A percentile compares a stretch with the other conserved stretches of the same genome.
phyloP scores from a whole-genome alignment of 30 jellyfish, hydroid and myxozoan genomes.

The Turritopsis rubra region DNA sequence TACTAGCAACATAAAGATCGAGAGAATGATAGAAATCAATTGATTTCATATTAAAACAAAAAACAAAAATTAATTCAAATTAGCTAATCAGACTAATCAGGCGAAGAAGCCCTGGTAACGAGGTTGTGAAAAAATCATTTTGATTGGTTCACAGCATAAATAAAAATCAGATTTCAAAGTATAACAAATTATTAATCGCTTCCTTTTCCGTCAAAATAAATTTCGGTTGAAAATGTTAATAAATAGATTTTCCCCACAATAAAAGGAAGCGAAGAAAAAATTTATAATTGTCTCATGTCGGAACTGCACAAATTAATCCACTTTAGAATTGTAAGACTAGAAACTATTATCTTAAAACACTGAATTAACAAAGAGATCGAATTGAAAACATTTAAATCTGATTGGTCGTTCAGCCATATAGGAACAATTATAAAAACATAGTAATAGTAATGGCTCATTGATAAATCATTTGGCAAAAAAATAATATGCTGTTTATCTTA shows the following conservation, averaged over 20 bases:
- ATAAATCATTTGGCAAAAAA: too few relatives aligned
- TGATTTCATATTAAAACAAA: too few relatives aligned
- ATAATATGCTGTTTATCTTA: too few relatives aligned
- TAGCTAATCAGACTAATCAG: too few relatives aligned
- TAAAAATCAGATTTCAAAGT: not conserved
- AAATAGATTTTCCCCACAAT: not conserved
- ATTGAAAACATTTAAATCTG: not conserved
- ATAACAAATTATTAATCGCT: not conserved
- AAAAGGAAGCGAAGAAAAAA: not conserved
- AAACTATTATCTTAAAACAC: not conserved
- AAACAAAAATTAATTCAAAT: too few relatives aligned
- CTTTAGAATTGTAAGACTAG: not conserved
- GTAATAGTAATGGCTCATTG: too few relatives aligned
- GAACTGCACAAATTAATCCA: not conserved
- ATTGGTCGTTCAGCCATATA: too few relatives aligned
- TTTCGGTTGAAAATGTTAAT: not conserved
- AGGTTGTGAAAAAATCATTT: not conserved
- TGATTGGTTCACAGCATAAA: not conserved
- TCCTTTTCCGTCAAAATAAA: not conserved
- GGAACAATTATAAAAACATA: too few relatives aligned
- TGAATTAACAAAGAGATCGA: not conserved
- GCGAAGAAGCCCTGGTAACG: not conserved
- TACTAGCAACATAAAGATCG: too few relatives aligned
- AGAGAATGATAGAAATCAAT: too few relatives aligned
- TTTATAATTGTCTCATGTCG: not conserved